Evolutionary conservation across 2,797 vertebrate species (phyloP), one percentile per base, ranked within the genome.

Genomic region (Dromococcyx pavoninus): DNA sequence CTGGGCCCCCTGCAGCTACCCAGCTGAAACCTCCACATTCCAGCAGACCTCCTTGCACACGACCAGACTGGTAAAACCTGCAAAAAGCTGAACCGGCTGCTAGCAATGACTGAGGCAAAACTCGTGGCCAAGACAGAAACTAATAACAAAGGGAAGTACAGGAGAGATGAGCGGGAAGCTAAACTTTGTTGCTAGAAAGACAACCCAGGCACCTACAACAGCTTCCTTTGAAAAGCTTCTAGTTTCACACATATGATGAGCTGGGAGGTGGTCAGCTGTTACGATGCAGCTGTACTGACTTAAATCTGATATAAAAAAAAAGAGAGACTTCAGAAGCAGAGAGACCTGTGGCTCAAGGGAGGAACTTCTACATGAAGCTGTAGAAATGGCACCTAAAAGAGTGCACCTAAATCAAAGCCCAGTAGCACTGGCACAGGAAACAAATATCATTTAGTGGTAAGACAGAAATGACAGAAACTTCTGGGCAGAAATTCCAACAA

Each of bases 161-260:
- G 71, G 60, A 84, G 62, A 84, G 71, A 64, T 0, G 0, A 80
- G 83, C 11, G 37, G 77, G 91, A 93, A 96, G 74, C 80, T 82
- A 30, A 88, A 79, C 67, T 93, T 88, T 64, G 48, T 96, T 96
- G 93, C 91, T 96, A 94, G 95, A 96, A 95, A 96, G 94, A 92
- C 88, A 60, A 43, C 21, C 7, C 62, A 71, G n/a, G 72, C 60
- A 87, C 35, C 69, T 89, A 32, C 35, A 83, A 10, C 10, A 91
- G 64, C 81, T 92, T 91, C 75, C 37, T 89, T 89, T 75, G 73
- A 94, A 88, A 90, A 32, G 58, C 62, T 90, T 88, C 75, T 70
- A 17, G 67, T 89, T 97, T 93, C 81, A 62, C 46, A 86, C 28
- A 54, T 44, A 46, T 25, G 50, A 61, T 41, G 39, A 91, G 53